These are phyloP conservation scores for Chelon labrosus DNA, from an alignment of 2,797 vertebrate species.

Conservation along the genomic window DNA sequence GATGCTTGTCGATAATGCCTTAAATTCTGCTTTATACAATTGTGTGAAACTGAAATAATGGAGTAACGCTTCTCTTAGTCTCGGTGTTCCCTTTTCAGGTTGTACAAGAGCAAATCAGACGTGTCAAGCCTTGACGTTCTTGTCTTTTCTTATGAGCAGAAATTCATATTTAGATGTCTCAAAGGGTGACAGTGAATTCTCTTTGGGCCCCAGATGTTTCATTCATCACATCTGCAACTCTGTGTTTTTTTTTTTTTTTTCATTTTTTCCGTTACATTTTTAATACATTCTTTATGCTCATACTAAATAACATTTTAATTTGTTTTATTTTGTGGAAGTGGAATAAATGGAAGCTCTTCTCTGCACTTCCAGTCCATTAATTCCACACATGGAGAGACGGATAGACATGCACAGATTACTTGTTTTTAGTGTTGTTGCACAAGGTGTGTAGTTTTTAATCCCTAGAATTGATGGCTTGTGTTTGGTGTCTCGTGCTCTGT, in stretches of 20 bases:
- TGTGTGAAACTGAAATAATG: conserved; percentile 62
- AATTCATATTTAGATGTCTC: conserved; percentile 21
- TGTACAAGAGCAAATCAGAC: conserved; percentile 48
- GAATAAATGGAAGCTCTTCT: conserved; percentile 55
- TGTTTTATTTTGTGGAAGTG: conserved; percentile 38
- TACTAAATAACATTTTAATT: conserved; percentile 21
- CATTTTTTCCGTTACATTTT: conserved; percentile 14
- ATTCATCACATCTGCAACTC: conserved; percentile 24
- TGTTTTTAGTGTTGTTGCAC: conserved; percentile 56
- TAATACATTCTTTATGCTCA: conserved; percentile 23
- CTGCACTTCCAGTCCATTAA: conserved; percentile 55
- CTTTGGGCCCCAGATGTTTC: conserved; percentile 9
- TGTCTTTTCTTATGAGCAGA: conserved; percentile 24
- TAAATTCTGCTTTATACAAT: conserved; percentile 83
- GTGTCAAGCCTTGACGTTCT: conserved; percentile 19
- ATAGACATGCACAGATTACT: conserved; percentile 23
- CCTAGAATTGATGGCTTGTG: conserved; percentile 44
- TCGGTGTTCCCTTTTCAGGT: conserved; percentile 53
- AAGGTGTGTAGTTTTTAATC: conserved; percentile 15
- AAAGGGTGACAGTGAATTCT: conserved; percentile 6
- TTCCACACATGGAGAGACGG: conserved; percentile 26
- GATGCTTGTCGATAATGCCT: conserved; percentile 86
- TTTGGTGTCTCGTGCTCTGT: conserved; percentile 48
- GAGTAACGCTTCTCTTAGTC: conserved; percentile 59
- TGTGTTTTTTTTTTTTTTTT: background rate